phyloP scores from a whole-genome alignment of 2,113 vertebrate species.

The Apaloderma vittatum region DNA sequence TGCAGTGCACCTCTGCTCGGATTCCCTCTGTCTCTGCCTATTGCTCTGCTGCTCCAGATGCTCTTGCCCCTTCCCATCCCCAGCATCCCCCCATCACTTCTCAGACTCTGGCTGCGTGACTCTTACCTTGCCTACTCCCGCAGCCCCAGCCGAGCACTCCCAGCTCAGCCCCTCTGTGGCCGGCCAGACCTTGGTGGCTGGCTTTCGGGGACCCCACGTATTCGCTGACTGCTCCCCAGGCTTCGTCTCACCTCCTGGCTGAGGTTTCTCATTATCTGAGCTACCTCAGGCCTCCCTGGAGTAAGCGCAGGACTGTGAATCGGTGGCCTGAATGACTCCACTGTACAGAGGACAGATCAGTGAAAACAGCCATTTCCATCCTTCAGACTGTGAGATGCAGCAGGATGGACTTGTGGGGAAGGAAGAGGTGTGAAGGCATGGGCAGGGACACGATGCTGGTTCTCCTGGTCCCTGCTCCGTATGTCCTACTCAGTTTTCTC shows the following conservation, averaged over 20 bases:
- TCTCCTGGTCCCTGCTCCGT: background rate
- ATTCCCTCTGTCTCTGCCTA: background rate
- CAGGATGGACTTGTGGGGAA: background rate
- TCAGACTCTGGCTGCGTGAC: fast-evolving
- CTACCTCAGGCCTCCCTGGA: background rate
- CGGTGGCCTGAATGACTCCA: background rate
- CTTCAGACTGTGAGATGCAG: background rate
- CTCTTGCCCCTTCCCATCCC: background rate
- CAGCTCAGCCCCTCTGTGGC: background rate
- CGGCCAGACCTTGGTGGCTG: fast-evolving
- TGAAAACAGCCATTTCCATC: background rate
- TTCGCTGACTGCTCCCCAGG: background rate
- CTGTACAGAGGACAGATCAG: background rate
- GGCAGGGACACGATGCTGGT: background rate
- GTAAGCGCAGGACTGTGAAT: background rate
- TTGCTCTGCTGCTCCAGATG: background rate
- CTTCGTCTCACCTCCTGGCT: background rate
- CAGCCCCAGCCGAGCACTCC: background rate
- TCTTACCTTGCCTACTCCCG: background rate
- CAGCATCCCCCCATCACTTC: background rate
- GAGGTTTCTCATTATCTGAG: background rate
- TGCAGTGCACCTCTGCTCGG: background rate
- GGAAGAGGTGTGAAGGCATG: background rate
- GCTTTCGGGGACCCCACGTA: fast-evolving
- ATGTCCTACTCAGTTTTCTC: background rate